phyloP scores from a whole-genome alignment of 2,797 vertebrate genomes.

The Perodicticus potto region DNA sequence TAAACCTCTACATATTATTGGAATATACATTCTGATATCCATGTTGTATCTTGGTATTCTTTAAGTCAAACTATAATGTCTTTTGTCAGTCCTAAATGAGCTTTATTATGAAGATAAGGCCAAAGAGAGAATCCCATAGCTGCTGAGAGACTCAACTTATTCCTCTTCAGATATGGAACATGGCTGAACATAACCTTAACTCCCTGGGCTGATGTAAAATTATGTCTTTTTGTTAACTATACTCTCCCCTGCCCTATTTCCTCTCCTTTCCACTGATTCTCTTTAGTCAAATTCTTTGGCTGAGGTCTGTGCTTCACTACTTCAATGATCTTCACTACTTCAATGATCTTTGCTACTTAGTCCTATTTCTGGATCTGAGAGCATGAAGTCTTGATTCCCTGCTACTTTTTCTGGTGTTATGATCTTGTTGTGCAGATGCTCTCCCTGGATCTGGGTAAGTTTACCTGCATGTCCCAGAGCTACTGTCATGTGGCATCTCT shows the following conservation, averaged over 20 bases:
- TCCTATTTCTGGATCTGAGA: neutral
- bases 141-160: neutral
- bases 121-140: neutral
- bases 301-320: neutral
- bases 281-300: neutral
- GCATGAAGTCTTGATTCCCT: neutral
- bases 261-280: too few species aligned
- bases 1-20: neutral
- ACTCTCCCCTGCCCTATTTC: neutral
- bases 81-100: neutral
- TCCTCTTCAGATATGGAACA: neutral
- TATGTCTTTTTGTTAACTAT: neutral
- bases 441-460: neutral
- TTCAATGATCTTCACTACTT: neutral
- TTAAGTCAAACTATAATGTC: neutral
- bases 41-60: neutral
- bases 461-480: neutral
- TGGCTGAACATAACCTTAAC: neutral
- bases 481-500: neutral
- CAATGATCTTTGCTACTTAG: neutral
- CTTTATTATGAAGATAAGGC: neutral
- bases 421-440: neutral
- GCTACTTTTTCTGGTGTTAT: neutral
- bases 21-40: neutral
- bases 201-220: neutral